Percentiles rank a stretch among this genome's conserved stretches.
These are phyloP conservation scores for Oxygymnocypris stewartii DNA, from an alignment of 2,113 vertebrate species.

Conservation along the genomic window DNA sequence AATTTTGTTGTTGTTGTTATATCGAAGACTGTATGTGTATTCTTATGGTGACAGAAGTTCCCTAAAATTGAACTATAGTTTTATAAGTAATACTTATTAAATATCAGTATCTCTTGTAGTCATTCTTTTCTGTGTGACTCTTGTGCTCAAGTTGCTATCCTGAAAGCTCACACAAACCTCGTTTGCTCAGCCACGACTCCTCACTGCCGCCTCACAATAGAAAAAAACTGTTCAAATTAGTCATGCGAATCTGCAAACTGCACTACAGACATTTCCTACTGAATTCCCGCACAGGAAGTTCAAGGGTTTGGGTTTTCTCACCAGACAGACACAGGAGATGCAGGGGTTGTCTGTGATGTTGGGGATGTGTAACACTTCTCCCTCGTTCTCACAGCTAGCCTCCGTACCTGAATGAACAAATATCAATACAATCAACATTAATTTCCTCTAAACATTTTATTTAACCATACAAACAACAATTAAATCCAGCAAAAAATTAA, in stretches of 20 bases:
- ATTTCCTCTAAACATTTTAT: not conserved
- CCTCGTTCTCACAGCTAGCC: conserved; percentile 97
- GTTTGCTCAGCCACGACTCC: not conserved
- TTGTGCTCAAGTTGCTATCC: not conserved
- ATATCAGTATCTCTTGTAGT: not conserved
- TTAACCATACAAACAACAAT: not conserved
- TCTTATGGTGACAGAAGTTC: not conserved
- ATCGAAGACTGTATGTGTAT: not conserved
- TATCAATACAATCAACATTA: not conserved
- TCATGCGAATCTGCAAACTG: not conserved
- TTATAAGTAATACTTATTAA: not conserved
- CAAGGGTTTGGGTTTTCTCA: conserved; percentile 67
- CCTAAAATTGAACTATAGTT: not conserved
- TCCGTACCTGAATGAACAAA: conserved; percentile 80
- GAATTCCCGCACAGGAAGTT: not conserved
- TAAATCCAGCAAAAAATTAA: not conserved
- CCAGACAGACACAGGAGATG: conserved; percentile 94
- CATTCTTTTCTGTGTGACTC: not conserved
- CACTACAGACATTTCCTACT: not conserved
- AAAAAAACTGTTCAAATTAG: not conserved
- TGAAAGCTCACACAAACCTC: not conserved
- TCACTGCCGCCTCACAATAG: not conserved
- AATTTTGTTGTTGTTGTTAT: not conserved
- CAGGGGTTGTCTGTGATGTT: conserved; percentile 99
- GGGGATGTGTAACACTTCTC: conserved; percentile 93